phyloP scores from a whole-genome alignment of 2,113 vertebrate species.

The Aldabrachelys gigantea region DNA sequence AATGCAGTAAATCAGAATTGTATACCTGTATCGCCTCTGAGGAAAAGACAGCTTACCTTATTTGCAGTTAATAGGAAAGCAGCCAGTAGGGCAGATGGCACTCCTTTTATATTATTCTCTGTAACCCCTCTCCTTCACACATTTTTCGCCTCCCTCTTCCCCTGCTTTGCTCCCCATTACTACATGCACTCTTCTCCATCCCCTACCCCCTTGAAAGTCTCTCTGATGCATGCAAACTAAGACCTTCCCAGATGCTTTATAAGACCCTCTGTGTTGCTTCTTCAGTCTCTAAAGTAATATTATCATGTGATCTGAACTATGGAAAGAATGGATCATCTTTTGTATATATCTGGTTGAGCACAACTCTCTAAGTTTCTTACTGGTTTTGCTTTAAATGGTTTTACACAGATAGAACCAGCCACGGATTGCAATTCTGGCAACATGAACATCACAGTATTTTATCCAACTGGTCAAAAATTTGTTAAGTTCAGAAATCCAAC shows the following conservation, averaged over 20 bases:
- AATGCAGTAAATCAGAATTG: background rate
- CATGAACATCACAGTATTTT: background rate
- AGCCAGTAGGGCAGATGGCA: conserved; percentile 19
- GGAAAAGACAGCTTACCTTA: background rate
- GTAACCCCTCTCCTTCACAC: background rate
- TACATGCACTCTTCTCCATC: conserved; percentile 41
- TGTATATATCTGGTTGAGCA: background rate
- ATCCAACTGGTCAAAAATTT: background rate
- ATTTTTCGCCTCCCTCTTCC: conserved; percentile 38
- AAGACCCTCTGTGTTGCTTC: conserved; percentile 11
- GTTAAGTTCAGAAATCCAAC: background rate
- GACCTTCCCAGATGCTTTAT: conserved; percentile 16
- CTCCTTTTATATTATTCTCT: conserved; percentile 34
- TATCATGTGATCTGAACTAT: conserved; percentile 24
- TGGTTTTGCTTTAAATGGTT: background rate
- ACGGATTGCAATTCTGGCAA: background rate
- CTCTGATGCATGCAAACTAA: conserved; percentile 45
- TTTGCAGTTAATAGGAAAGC: background rate
- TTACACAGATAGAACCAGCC: conserved; percentile 8
- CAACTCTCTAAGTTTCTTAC: background rate
- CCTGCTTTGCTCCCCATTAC: background rate
- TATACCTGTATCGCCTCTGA: background rate
- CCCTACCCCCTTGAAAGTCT: conserved; percentile 43
- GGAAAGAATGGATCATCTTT: conserved; percentile 34
- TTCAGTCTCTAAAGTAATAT: conserved; percentile 32